A percentile compares a stretch with the other conserved stretches of the same genome.
Conservation (phyloP, 2,888 invertebrate genomes). For the Carcina quercana region DNA sequence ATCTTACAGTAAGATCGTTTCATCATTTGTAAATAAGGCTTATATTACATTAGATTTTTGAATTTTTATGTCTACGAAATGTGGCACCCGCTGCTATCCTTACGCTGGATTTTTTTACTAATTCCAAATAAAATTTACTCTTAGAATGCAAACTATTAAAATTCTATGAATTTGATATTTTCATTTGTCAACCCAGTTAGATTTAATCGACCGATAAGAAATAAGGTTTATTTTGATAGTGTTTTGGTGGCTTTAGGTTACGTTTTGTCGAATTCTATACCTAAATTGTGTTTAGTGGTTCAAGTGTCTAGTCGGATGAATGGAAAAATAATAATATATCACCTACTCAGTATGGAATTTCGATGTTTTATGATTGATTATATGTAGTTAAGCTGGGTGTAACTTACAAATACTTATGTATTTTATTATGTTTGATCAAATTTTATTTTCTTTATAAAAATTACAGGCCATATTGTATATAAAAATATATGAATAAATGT, state of each 20-base stretch:
- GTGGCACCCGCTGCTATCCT: too few relatives aligned
- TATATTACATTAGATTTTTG: too few relatives aligned
- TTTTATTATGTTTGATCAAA: conserved; percentile 10
- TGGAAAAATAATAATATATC: background rate
- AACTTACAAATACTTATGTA: conserved; percentile 3
- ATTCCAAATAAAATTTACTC: too few relatives aligned
- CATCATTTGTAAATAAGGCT: too few relatives aligned
- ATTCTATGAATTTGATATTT: too few relatives aligned
- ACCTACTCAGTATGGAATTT: background rate
- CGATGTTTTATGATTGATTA: background rate
- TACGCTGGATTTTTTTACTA: too few relatives aligned
- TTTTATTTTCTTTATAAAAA: conserved; percentile 12
- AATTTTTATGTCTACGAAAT: too few relatives aligned
- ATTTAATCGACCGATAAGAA: conserved; percentile 4
- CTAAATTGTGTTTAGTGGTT: conserved; percentile 3
- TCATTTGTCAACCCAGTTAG: too few relatives aligned
- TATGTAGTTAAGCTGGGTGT: background rate
- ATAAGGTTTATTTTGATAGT: background rate
- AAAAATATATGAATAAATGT: conserved; percentile 23
- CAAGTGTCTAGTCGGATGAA: conserved; percentile 10
- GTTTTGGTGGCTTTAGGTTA: background rate
- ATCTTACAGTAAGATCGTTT: too few relatives aligned
- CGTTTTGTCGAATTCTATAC: conserved; percentile 3
- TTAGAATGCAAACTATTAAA: too few relatives aligned
- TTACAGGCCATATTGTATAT: conserved; percentile 8